Conservation (phyloP, 2,797 vertebrate genomes). For the Lerista edwardsae region DNA sequence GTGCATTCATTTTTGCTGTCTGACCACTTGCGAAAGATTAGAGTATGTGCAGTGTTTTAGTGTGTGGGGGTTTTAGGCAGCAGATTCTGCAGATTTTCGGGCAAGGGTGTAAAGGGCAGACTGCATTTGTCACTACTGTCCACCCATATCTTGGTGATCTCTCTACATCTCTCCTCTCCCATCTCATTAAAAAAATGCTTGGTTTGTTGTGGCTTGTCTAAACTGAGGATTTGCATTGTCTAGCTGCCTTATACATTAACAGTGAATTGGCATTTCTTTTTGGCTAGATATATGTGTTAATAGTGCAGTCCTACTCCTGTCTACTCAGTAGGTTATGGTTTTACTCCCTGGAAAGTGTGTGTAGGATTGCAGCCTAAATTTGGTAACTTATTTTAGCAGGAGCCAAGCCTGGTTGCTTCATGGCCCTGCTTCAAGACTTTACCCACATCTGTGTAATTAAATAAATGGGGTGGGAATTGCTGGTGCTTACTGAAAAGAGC, state of each 20-base stretch:
- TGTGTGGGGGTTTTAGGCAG: background rate
- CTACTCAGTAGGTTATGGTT: too few species aligned
- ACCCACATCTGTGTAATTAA: background rate
- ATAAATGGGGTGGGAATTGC: background rate
- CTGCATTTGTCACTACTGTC: background rate
- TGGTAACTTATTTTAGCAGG: background rate
- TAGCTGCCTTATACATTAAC: background rate
- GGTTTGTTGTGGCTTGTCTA: background rate
- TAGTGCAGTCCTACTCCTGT: too few species aligned
- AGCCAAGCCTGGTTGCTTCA: background rate
- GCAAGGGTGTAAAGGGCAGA: background rate
- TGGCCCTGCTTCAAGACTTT: background rate
- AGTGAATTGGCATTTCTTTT: background rate
- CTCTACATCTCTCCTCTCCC: background rate
- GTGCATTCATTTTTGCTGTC: background rate
- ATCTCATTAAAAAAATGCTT: background rate
- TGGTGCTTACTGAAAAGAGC: background rate
- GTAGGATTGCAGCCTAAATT: background rate
- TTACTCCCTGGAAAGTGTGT: too few species aligned
- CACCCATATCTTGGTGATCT: background rate
- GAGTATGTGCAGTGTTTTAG: background rate
- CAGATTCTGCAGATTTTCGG: background rate
- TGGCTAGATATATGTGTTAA: background rate
- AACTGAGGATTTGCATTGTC: slow-evolving; percentile 1
- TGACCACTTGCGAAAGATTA: background rate